These are phyloP conservation scores for Pogonocichla stellata DNA, from an alignment of 2,113 vertebrate species.

Conservation along the genomic window DNA sequence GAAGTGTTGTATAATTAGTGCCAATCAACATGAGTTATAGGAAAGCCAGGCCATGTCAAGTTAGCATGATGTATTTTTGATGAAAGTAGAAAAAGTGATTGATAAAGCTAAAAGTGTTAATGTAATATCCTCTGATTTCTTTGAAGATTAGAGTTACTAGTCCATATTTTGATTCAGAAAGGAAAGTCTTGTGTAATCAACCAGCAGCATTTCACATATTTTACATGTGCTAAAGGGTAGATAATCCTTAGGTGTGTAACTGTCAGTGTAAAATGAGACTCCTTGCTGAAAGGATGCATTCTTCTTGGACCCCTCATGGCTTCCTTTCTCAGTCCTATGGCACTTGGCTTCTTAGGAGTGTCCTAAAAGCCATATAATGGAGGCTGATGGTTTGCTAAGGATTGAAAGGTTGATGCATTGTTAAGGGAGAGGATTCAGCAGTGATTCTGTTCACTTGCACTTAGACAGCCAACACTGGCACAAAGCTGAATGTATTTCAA, in stretches of 20 bases:
- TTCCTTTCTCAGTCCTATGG: background rate
- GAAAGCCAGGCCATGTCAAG: conserved; percentile 14
- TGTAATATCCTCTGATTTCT: background rate
- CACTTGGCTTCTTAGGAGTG: background rate
- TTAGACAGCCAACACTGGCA: background rate
- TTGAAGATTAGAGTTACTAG: background rate
- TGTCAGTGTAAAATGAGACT: background rate
- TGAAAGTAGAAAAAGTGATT: conserved; percentile 27
- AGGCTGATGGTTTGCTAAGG: background rate
- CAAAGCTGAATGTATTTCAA: background rate
- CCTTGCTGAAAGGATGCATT: background rate
- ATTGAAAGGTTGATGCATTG: background rate
- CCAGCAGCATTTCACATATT: background rate
- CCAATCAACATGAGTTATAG: conserved; percentile 57
- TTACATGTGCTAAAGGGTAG: background rate
- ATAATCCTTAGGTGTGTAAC: background rate
- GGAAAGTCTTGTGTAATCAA: background rate
- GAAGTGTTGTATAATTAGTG: conserved; percentile 58
- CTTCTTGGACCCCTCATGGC: background rate
- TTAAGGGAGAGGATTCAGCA: background rate
- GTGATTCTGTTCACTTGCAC: background rate
- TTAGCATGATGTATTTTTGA: conserved; percentile 34
- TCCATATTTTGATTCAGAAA: background rate
- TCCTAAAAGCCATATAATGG: background rate
- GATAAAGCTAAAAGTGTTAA: conserved; percentile 12